Evolutionary conservation across 2,888 invertebrate species (phyloP), one percentile per base, ranked within the genome.

Genomic region (Bellardia bayeri): DNA sequence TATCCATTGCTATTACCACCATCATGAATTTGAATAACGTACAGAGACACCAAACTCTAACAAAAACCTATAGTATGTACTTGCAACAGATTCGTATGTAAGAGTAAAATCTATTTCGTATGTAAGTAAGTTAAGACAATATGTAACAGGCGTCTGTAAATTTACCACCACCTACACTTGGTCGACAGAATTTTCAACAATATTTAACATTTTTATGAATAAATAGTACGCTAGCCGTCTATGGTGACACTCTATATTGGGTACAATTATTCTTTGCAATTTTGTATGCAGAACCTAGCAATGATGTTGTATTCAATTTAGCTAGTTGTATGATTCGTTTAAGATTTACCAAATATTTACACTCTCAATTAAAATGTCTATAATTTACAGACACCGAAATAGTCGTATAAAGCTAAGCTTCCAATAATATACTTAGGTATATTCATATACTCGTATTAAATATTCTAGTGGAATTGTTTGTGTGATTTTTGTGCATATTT

Each of bases 151-250:
- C 82, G 82, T 87, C 74, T 87, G 69, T 68, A 82, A 81, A 84
- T 87, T 76, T 84, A 72, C 80, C 80, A 83, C 76, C 82, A 76
- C 69, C 87, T 85, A 87, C 87, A 82, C 84, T 75, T 61, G 58
- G 72, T 66, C 63, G 74, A 69, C 56, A 74, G 49, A 74, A 74
- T 66, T 79, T 80, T 74, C 61, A 82, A 51, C 75, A 76, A 71
- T 68, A 80, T 74, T 84, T 81, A 74, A 80, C 23, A 72, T 54
- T 64, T 71, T 85, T 87, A 85, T 87, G 74, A 87, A 82, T 85
- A 69, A 66, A n/a, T 42, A 56, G 16, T 30, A 69, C 54, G 58
- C 61, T 71, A 16, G 40, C 9, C 37, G 51, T 69, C 37, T 75
- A 49, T 82, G 54, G 58, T 79, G 61, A 74, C 79, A 85, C 74